Evolutionary conservation across 2,797 vertebrate genomes (phyloP).

Genomic region (Picus viridis): DNA sequence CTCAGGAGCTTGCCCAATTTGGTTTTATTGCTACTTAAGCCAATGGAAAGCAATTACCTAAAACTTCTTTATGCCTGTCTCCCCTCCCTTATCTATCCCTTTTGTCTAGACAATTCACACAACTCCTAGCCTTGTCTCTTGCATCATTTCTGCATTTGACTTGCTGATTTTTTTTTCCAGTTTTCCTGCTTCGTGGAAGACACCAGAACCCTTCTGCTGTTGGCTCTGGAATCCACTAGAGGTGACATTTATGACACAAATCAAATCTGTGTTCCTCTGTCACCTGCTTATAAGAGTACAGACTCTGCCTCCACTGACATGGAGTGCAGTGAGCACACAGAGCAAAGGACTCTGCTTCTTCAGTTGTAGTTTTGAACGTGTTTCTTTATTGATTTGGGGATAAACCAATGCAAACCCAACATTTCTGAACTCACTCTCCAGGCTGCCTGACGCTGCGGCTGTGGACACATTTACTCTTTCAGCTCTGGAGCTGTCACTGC

Average conservation of each 20-base stretch:
- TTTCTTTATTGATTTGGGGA: neutral
- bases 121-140: neutral
- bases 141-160: neutral
- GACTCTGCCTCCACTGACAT: neutral
- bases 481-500: neutral
- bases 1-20: neutral
- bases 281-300: neutral
- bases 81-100: neutral
- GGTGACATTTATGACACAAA: neutral
- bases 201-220: neutral
- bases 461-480: neutral
- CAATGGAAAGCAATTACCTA: neutral
- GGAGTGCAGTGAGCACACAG: neutral
- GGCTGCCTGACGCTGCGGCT: neutral
- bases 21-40: constrained; percentile 19
- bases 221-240: neutral
- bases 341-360: neutral
- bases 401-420: neutral
- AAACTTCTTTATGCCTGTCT: neutral
- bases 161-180: neutral
- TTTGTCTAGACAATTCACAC: neutral
- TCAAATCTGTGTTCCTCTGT: neutral
- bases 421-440: neutral
- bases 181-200: neutral
- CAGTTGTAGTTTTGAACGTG: neutral